phyloP scores from a whole-genome alignment of 2,888 invertebrate genomes.

The Dryadula phaetusa region DNA sequence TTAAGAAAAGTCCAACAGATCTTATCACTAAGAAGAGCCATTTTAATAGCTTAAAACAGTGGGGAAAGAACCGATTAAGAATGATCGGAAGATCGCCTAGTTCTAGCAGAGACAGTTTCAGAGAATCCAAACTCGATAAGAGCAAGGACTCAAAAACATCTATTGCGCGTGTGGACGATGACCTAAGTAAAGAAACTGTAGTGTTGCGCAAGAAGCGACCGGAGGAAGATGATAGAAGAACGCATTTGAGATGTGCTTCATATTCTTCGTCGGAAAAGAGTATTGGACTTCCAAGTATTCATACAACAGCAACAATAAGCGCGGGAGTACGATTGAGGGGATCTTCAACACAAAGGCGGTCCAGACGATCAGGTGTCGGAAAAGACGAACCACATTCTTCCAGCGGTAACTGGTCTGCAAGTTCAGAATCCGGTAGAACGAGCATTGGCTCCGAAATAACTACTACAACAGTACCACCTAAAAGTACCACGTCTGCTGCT shows the following conservation, averaged over 20 bases:
- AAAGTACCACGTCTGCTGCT: conserved; percentile 87
- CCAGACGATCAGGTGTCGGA: conserved; percentile 86
- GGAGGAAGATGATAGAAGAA: conserved; percentile 86
- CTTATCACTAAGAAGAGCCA: conserved; percentile 84
- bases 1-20: conserved; percentile 88
- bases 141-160: conserved; percentile 73
- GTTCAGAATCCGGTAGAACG: conserved; percentile 94
- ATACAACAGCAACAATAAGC: conserved; percentile 83
- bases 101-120: conserved; percentile 80
- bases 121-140: conserved; percentile 73
- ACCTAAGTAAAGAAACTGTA: conserved; percentile 87
- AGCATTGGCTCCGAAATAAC: conserved; percentile 94
- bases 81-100: conserved; percentile 88
- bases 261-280: conserved; percentile 91
- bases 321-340: conserved; percentile 90
- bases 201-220: conserved; percentile 85
- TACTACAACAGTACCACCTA: conserved; percentile 87
- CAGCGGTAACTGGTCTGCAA: conserved; percentile 97
- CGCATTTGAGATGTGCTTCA: conserved; percentile 91
- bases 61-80: conserved; percentile 91
- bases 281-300: conserved; percentile 83
- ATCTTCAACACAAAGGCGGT: conserved; percentile 88
- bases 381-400: conserved; percentile 95
- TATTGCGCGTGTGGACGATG: conserved; percentile 76
- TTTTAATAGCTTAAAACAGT: conserved; percentile 92